Percentiles rank a stretch among this genome's conserved stretches.
Evolutionary conservation across 2,888 invertebrate species (phyloP).

Genomic region (Atethmia centrago): DNA sequence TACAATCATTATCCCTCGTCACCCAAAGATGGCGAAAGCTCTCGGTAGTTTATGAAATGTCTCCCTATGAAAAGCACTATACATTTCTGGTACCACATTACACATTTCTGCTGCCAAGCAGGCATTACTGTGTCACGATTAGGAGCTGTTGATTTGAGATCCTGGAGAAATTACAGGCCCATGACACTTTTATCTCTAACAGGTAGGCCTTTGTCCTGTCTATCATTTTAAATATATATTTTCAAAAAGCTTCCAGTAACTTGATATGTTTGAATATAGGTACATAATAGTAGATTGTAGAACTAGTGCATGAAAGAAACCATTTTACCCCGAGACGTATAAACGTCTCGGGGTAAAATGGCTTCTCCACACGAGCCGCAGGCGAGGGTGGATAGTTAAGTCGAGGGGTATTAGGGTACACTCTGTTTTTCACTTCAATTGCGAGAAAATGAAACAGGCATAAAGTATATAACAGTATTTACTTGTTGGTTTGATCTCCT

Average conservation of each 20-base stretch:
- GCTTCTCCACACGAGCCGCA: too few relatives aligned
- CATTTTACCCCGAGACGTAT: too few relatives aligned
- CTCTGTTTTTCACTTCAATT: too few relatives aligned
- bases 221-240: not conserved
- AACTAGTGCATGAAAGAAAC: too few relatives aligned
- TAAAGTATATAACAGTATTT: too few relatives aligned
- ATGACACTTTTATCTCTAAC: not conserved
- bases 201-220: not conserved
- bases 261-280: not conserved
- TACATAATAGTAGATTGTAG: too few relatives aligned
- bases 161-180: not conserved
- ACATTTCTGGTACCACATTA: not conserved
- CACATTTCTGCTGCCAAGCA: not conserved
- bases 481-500: too few relatives aligned
- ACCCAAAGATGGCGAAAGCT: not conserved
- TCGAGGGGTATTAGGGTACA: too few relatives aligned
- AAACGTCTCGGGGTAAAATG: too few relatives aligned
- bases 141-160: not conserved
- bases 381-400: too few relatives aligned
- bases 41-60: not conserved
- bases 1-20: not conserved
- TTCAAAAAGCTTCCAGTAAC: not conserved
- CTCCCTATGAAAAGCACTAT: not conserved
- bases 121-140: not conserved
- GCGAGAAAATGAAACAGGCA: too few relatives aligned